Base-by-base conservation (phyloP, 2,113 vertebrate species). In the Phylloscopus trochilus region DNA sequence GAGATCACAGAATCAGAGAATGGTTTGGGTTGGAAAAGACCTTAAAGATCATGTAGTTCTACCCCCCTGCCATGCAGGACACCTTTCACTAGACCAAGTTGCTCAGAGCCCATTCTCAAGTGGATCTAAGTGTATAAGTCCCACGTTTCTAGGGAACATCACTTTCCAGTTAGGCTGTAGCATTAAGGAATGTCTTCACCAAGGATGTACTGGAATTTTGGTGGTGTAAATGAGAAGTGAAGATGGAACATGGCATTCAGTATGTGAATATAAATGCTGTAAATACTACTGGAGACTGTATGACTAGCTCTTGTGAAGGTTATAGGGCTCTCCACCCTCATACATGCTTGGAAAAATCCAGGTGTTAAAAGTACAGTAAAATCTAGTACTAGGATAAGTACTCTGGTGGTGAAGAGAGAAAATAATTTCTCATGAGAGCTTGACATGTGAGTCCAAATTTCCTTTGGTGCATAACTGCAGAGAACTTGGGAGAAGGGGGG, bases 291-390 rank as follows among this genome's bases (percentile, higher is more conserved):
- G 52, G 39, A 70, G 30, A 47, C 9, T 47, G 0, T 28, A 31
- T 22, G 41, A 23, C 56, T 87, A 30, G 35, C 55, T 84, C 33
- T 72, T 79, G 18, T 78, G 28, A 83, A 6, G 33, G 30, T 81
- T 92, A 10, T 46, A 83, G 63, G 59, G 51, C 28, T 85, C 12
- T 78, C 24, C 55, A 41, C n/a, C 17, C 24, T 80, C 37, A 31
- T 52, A 33, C 10, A 5, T 67, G 9, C 22, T 64, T 6, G 11
- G 44, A 73, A 90, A 90, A 94, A 87, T 20, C 35, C 31, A 55
- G n/a, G 9, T 92, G 31, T 63, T 92, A n/a, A 30, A 79, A 70
- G 56, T 62, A 41, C 24, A 49, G 37, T 88, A 59, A 94, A 93
- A 41, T n/a, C 27, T 85, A 35, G 19, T 60, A 14, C 14, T 31